Conservation (phyloP, 2,113 vertebrate genomes). For the Seriola rivoliana region DNA sequence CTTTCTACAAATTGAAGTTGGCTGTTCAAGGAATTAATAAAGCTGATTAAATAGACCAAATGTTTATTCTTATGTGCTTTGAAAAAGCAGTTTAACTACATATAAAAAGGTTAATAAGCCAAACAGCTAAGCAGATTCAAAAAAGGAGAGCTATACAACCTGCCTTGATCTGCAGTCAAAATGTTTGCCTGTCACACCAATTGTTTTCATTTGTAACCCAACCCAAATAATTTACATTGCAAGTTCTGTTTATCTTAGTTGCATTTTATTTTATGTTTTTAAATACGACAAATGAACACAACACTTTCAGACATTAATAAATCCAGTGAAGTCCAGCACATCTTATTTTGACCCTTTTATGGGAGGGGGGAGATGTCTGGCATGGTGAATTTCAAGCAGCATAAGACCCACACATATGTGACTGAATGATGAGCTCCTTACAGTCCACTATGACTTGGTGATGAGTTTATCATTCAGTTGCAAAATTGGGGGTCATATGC, state of each 20-base stretch:
- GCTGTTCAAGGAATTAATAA: background rate
- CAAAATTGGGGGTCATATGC: background rate
- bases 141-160: background rate
- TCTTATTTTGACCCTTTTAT: background rate
- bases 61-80: background rate
- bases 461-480: background rate
- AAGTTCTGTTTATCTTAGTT: constrained; percentile 4
- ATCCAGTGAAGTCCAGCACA: background rate
- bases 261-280: constrained; percentile 28
- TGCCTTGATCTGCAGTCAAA: background rate
- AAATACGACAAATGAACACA: background rate
- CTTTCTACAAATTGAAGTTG: background rate
- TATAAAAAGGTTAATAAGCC: background rate
- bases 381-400: background rate
- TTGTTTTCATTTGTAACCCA: background rate
- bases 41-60: background rate
- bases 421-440: background rate
- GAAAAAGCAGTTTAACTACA: background rate
- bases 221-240: constrained; percentile 27
- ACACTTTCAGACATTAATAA: background rate
- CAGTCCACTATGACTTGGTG: background rate
- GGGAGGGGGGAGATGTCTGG: no score
- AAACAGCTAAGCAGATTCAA: background rate
- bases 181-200: background rate
- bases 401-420: background rate